A percentile compares a stretch with the other conserved stretches of the same genome.
phyloP scores from a whole-genome alignment of 2,888 invertebrate genomes.

The Lottia scabra region DNA sequence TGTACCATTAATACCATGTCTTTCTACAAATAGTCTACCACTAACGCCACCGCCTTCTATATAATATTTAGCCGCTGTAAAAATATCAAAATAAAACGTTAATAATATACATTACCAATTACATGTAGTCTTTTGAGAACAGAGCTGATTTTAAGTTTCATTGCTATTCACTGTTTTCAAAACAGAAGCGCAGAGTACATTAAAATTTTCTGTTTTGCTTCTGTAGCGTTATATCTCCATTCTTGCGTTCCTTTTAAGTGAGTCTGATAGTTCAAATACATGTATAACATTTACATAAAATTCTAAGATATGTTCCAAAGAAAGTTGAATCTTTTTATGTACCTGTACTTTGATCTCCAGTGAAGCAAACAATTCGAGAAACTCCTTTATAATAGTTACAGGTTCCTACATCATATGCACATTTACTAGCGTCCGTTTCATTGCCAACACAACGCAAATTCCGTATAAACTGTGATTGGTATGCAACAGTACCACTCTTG shows the following conservation, averaged over 20 bases:
- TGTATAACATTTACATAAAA: too few relatives aligned
- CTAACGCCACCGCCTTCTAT: constrained; percentile 69
- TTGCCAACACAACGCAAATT: constrained; percentile 38
- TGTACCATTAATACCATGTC: constrained; percentile 80
- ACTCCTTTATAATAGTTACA: constrained; percentile 35
- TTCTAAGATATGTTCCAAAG: too few relatives aligned
- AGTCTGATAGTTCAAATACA: too few relatives aligned
- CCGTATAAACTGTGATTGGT: constrained; percentile 31
- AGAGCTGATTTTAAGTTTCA: too few relatives aligned
- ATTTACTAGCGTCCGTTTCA: constrained; percentile 29
- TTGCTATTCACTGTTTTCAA: too few relatives aligned
- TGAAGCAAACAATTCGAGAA: constrained; percentile 46
- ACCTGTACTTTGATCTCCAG: constrained; percentile 28
- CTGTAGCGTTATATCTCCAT: too few relatives aligned
- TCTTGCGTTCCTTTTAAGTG: too few relatives aligned
- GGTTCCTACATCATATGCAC: constrained; percentile 33
- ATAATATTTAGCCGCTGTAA: constrained; percentile 35
- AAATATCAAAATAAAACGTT: too few relatives aligned
- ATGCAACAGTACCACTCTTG: constrained; percentile 2
- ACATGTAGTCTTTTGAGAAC: too few relatives aligned
- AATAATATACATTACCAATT: too few relatives aligned
- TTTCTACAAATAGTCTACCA: constrained; percentile 77
- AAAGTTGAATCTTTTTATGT: constrained; percentile 7
- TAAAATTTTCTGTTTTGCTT: too few relatives aligned
- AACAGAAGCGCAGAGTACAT: too few relatives aligned